A percentile compares a stretch with the other conserved stretches of the same genome.
Evolutionary conservation across 2,888 invertebrate genomes (phyloP).

Genomic region (Xestoiulus laeticollis): DNA sequence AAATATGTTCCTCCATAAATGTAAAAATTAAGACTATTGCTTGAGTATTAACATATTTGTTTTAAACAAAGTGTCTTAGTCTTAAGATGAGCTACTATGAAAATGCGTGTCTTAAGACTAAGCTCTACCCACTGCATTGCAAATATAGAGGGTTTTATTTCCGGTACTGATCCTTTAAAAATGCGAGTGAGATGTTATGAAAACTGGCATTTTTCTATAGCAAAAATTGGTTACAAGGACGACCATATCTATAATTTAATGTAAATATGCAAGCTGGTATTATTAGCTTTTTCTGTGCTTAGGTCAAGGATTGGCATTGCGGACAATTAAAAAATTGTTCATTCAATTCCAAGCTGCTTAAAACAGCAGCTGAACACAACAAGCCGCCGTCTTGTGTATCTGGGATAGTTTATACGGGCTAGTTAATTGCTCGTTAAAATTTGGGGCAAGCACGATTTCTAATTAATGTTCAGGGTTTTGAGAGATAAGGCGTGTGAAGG

Average conservation of each 20-base stretch:
- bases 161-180: not conserved
- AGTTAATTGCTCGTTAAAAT: slow-evolving; percentile 37
- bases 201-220: not conserved
- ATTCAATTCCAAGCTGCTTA: not conserved
- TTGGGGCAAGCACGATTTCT: slow-evolving; percentile 29
- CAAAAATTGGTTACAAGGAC: not conserved
- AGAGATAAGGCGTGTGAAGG: not conserved
- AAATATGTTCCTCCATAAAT: too few species aligned
- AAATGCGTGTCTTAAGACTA: too few species aligned
- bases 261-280: not conserved
- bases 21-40: too few species aligned
- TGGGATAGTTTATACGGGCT: slow-evolving; percentile 23
- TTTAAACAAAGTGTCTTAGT: too few species aligned
- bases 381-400: not conserved
- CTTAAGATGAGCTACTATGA: too few species aligned
- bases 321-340: not conserved
- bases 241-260: not conserved
- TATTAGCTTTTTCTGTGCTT: not conserved
- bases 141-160: not conserved
- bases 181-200: slow-evolving; percentile 1
- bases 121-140: too few species aligned
- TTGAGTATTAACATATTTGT: too few species aligned
- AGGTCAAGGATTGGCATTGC: slow-evolving; percentile 31
- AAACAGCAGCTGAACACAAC: not conserved
- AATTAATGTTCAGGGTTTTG: slow-evolving; percentile 6